A percentile compares a stretch with the other conserved stretches of the same genome.
Evolutionary conservation across 2,888 invertebrate genomes (phyloP).

Genomic region (Cistogaster globosa): DNA sequence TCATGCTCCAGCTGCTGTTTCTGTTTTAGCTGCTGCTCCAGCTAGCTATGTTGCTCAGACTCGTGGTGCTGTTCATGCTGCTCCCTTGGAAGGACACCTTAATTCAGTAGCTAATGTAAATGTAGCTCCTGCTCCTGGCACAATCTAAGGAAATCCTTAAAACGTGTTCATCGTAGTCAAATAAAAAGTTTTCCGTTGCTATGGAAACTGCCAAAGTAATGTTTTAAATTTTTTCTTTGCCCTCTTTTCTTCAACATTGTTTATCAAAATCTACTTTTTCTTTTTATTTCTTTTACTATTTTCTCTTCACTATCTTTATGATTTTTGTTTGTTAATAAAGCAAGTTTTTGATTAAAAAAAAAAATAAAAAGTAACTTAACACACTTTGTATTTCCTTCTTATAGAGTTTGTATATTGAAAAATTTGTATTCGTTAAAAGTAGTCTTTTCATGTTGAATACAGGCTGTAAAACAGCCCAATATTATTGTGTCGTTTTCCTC

Average conservation of each 20-base stretch:
- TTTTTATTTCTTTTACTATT: background rate
- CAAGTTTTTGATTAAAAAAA: background rate
- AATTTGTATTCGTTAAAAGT: too few relatives aligned
- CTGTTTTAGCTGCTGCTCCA: conserved; percentile 45
- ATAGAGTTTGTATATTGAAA: too few relatives aligned
- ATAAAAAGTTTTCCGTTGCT: background rate
- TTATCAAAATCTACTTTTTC: background rate
- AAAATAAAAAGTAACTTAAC: too few relatives aligned
- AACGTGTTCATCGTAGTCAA: conserved; percentile 4
- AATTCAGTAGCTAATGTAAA: conserved; percentile 65
- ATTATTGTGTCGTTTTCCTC: too few relatives aligned
- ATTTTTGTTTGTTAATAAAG: background rate
- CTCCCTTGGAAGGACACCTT: conserved; percentile 62
- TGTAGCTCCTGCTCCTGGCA: conserved; percentile 71
- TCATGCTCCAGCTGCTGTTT: conserved; percentile 60
- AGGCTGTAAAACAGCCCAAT: too few relatives aligned
- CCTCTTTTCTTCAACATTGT: background rate
- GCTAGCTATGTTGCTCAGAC: conserved; percentile 59
- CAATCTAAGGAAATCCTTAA: conserved; percentile 41
- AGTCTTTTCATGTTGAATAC: too few relatives aligned
- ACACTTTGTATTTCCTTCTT: too few relatives aligned
- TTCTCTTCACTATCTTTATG: background rate
- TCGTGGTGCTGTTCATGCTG: conserved; percentile 62
- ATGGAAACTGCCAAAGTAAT: conserved; percentile 10
- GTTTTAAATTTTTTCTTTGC: background rate